phyloP scores from a whole-genome alignment of 1,140 invertebrate species.

The Ceratoteleas bidentatus region DNA sequence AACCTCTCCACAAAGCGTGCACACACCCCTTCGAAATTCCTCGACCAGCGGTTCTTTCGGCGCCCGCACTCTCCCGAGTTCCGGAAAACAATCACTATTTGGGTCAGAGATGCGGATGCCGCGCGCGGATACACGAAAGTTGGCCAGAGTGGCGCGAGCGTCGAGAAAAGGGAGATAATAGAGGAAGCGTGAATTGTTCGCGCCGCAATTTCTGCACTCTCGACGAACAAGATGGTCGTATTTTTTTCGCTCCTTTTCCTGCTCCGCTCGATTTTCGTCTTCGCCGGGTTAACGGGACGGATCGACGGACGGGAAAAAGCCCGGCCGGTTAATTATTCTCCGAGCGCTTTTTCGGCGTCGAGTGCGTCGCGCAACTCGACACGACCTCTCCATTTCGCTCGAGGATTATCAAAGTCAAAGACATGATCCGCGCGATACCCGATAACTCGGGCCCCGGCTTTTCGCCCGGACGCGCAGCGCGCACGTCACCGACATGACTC shows the following conservation, averaged over 20 bases:
- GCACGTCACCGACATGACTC: constrained; percentile 69
- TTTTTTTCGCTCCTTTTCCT: too few relatives aligned
- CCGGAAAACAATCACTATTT: constrained; percentile 44
- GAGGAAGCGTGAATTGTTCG: constrained; percentile 34
- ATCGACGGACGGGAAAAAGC: too few relatives aligned
- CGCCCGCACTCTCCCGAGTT: too few relatives aligned
- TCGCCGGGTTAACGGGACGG: too few relatives aligned
- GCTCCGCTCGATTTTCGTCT: too few relatives aligned
- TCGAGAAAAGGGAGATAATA: constrained; percentile 42
- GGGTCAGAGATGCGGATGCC: constrained; percentile 33
- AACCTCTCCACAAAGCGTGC: too few relatives aligned
- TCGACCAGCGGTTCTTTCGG: too few relatives aligned
- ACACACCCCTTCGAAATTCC: too few relatives aligned
- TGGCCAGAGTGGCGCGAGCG: constrained; percentile 25
- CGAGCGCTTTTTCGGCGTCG: too few relatives aligned
- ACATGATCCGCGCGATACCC: too few relatives aligned
- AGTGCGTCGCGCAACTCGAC: constrained; percentile 41
- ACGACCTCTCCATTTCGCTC: constrained; percentile 18
- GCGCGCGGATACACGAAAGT: constrained; percentile 38
- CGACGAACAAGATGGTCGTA: too few relatives aligned
- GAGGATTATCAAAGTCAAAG: constrained; percentile 62
- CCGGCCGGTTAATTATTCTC: too few relatives aligned
- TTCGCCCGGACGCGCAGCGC: constrained; percentile 61
- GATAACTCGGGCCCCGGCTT: constrained; percentile 50
- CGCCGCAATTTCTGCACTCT: constrained; percentile 32